A percentile compares a stretch with the other conserved stretches of the same genome.
Evolutionary conservation across 2,113 vertebrate genomes (phyloP).

Genomic region (Physeter macrocephalus): DNA sequence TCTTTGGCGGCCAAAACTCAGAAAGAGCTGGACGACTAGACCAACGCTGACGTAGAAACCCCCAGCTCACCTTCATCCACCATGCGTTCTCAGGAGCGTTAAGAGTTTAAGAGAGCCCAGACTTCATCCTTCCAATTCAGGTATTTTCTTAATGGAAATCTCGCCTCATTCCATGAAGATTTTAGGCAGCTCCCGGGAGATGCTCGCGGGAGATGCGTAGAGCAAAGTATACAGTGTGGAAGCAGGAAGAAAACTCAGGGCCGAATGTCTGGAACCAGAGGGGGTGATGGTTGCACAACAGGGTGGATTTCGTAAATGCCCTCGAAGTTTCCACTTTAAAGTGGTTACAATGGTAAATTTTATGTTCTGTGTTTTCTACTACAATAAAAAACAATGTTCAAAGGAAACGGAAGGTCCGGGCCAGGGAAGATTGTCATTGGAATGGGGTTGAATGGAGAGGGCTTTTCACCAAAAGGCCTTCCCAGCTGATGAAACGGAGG

Average conservation of each 20-base stretch:
- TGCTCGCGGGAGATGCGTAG: fast-evolving
- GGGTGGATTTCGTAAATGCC: fast-evolving
- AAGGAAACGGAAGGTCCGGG: background rate
- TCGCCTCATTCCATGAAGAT: fast-evolving
- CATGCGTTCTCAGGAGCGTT: fast-evolving
- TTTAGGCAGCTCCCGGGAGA: background rate
- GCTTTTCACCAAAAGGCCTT: fast-evolving
- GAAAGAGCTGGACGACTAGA: fast-evolving
- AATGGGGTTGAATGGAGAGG: fast-evolving
- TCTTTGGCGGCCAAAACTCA: background rate
- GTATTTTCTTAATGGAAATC: fast-evolving
- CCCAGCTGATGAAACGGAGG: fast-evolving
- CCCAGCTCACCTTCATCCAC: fast-evolving
- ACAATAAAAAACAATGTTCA: background rate
- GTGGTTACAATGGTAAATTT: fast-evolving
- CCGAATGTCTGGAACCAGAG: fast-evolving
- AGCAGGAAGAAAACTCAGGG: fast-evolving
- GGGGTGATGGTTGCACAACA: fast-evolving
- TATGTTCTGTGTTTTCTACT: background rate
- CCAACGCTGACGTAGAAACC: fast-evolving
- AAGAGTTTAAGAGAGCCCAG: fast-evolving
- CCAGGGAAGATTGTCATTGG: fast-evolving
- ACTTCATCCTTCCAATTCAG: fast-evolving
- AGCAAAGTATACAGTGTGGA: fast-evolving
- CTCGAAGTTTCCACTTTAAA: fast-evolving